Conservation (phyloP, 2,888 invertebrate species). For the Scelioninae gen. 1 region DNA sequence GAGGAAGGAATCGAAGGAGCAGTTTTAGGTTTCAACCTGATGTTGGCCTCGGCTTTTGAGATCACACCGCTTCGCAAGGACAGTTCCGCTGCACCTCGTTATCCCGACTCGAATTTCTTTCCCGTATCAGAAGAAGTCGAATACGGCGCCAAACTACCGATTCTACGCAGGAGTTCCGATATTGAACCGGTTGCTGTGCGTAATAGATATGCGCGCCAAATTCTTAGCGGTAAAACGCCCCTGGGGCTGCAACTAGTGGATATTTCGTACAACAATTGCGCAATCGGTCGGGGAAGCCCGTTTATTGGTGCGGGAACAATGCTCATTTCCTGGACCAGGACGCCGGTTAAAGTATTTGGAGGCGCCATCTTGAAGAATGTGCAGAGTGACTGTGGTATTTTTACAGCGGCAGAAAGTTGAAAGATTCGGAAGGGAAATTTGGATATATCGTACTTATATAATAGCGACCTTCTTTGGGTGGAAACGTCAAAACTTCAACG, state of each 20-base stretch:
- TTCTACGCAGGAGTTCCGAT: slow-evolving; percentile 12
- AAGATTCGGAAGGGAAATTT: not conserved
- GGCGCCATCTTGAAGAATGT: slow-evolving; percentile 87
- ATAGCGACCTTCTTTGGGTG: not conserved
- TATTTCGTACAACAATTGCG: slow-evolving; percentile 84
- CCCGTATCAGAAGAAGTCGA: not conserved
- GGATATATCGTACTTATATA: not conserved
- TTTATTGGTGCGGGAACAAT: slow-evolving; percentile 83
- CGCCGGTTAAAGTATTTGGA: slow-evolving; percentile 88
- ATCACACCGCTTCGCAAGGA: slow-evolving; percentile 16
- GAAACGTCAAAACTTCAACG: no score
- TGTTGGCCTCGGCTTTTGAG: slow-evolving; percentile 86
- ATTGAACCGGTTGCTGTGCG: not conserved
- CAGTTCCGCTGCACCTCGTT: slow-evolving; percentile 3
- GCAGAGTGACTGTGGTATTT: slow-evolving; percentile 86
- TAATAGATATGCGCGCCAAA: not conserved
- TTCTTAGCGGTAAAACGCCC: slow-evolving; percentile 73
- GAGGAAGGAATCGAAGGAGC: slow-evolving; percentile 88
- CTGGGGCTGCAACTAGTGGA: slow-evolving; percentile 85
- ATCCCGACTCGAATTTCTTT: not conserved
- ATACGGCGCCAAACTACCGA: slow-evolving; percentile 30
- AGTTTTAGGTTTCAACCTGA: slow-evolving; percentile 88
- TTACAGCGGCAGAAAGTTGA: slow-evolving; percentile 75
- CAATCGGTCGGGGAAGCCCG: slow-evolving; percentile 85
- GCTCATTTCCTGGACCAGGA: slow-evolving; percentile 88